Conservation (phyloP, 2,113 vertebrate species). For the Lepidothrix coronata region DNA sequence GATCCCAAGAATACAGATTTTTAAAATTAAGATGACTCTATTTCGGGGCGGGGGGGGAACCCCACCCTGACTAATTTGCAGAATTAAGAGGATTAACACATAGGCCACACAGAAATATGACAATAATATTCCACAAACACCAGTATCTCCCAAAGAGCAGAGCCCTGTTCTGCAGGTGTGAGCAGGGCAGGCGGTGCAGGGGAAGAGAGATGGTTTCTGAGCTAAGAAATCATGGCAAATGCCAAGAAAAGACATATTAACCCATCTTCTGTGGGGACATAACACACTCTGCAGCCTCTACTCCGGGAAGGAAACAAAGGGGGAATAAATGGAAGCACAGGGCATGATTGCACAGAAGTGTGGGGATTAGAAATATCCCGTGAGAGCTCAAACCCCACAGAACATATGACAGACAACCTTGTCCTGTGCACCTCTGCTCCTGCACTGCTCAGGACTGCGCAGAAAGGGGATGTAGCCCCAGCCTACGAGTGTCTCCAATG, state of each 20-base stretch:
- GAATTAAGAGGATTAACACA: conserved; percentile 72
- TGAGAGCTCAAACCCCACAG: neutral
- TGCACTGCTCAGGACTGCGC: neutral
- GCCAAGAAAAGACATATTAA: neutral
- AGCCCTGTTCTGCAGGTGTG: neutral
- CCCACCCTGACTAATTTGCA: conserved; percentile 61
- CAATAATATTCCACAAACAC: conserved; percentile 52
- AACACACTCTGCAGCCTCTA: conserved; percentile 32
- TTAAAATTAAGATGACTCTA: conserved; percentile 61
- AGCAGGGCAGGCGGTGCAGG: neutral
- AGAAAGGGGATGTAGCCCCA: neutral
- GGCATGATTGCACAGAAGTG: neutral
- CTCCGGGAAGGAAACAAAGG: neutral
- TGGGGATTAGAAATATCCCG: neutral
- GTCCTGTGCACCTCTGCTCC: neutral
- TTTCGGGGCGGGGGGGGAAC: neutral
- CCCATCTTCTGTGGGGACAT: conserved; percentile 10
- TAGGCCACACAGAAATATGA: conserved; percentile 61
- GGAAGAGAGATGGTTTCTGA: neutral
- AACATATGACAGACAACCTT: rapidly evolving
- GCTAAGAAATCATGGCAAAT: conserved; percentile 24
- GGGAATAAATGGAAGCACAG: neutral
- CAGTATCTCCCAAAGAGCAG: conserved; percentile 40
- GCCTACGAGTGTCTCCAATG: neutral
- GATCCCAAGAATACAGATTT: conserved; percentile 57